Evolutionary conservation across 2,113 vertebrate species (phyloP).

Genomic region (Haplochromis burtoni): DNA sequence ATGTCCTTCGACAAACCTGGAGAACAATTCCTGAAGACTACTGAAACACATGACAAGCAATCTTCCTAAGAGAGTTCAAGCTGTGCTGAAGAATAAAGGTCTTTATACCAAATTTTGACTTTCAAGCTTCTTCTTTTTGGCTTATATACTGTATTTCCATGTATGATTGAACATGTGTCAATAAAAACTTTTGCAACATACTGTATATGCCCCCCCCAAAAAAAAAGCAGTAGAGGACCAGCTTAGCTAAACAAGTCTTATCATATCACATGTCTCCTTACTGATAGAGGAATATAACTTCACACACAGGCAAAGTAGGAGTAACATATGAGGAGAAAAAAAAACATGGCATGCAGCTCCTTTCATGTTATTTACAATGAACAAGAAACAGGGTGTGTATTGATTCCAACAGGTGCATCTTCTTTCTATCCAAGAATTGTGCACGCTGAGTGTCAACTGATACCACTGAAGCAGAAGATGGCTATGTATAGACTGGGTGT

Average conservation of each 20-base stretch:
- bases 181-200: background rate
- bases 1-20: background rate
- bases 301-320: background rate
- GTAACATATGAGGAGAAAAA: background rate
- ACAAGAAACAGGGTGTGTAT: background rate
- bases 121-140: background rate
- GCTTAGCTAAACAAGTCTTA: background rate
- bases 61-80: background rate
- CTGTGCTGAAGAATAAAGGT: background rate
- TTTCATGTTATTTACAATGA: background rate
- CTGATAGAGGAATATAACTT: background rate
- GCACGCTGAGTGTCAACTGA: background rate
- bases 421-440: background rate
- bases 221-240: background rate
- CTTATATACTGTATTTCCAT: background rate
- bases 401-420: background rate
- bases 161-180: background rate
- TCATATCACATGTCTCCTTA: background rate
- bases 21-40: background rate
- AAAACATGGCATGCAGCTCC: background rate
- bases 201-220: background rate
- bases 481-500: conserved; percentile 48
- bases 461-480: background rate
- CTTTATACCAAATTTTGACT: background rate
- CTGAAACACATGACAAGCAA: background rate